A percentile compares a stretch with the other conserved stretches of the same genome.
Evolutionary conservation across 2,113 vertebrate species (phyloP).

Genomic region (Anhinga rufa): DNA sequence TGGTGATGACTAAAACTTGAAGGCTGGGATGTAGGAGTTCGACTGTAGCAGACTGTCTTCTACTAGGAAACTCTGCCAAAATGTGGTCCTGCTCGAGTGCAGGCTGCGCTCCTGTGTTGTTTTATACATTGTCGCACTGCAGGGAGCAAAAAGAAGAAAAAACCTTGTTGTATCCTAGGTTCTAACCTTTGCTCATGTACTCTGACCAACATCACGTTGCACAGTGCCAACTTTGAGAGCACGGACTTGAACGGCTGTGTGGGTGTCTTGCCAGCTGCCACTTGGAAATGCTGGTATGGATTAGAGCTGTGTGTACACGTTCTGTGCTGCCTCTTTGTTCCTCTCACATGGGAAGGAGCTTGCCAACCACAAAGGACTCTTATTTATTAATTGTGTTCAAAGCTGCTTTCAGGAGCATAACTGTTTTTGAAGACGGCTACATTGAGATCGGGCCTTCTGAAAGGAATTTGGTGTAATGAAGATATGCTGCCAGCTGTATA

Average conservation of each 20-base stretch:
- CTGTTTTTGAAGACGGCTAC: not conserved
- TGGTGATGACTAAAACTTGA: slow-evolving; percentile 39
- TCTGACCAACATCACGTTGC: not conserved
- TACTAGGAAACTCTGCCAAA: slow-evolving; percentile 1
- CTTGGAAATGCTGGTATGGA: slow-evolving; percentile 28
- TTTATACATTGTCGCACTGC: not conserved
- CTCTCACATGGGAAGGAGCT: slow-evolving; percentile 39
- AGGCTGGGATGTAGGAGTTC: slow-evolving; percentile 47
- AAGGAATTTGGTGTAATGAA: not conserved
- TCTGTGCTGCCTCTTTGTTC: slow-evolving; percentile 56
- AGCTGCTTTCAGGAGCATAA: slow-evolving; percentile 12
- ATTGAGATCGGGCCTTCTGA: not conserved
- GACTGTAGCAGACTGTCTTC: slow-evolving; percentile 25
- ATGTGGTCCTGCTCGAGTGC: not conserved
- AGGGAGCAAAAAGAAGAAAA: not conserved
- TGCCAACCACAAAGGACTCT: slow-evolving; percentile 44
- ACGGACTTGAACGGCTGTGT: not conserved
- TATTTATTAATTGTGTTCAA: slow-evolving; percentile 13
- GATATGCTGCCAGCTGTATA: not conserved
- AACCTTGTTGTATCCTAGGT: not conserved
- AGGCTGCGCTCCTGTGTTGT: not conserved
- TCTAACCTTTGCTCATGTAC: not conserved
- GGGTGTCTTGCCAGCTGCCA: slow-evolving; percentile 50
- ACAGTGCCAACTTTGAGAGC: not conserved
- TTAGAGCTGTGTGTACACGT: slow-evolving; percentile 50